Conservation (phyloP, 1,140 invertebrate species). For the Drosophila oshimai region DNA sequence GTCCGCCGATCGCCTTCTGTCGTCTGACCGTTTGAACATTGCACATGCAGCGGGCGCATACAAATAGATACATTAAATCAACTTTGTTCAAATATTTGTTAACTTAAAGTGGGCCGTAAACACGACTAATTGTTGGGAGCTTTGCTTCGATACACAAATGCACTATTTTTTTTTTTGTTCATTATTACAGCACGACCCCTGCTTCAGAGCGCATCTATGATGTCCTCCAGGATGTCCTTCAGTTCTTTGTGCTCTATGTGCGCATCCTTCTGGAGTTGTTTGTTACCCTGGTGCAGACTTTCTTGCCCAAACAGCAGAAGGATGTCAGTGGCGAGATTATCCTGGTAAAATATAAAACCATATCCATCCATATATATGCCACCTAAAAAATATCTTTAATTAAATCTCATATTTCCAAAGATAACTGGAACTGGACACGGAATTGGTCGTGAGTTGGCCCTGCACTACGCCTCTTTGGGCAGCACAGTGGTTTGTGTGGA, state of each 20-base stretch:
- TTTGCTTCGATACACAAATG: not conserved
- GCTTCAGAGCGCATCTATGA: slow-evolving; percentile 69
- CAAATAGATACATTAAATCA: slow-evolving; percentile 60
- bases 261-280: slow-evolving; percentile 60
- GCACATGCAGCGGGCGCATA: slow-evolving; percentile 44
- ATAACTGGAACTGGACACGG: slow-evolving; percentile 96
- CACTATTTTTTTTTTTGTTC: slow-evolving; percentile 5
- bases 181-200: slow-evolving; percentile 56
- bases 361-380: too few species aligned
- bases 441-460: slow-evolving; percentile 92
- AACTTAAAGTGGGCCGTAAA: slow-evolving; percentile 9
- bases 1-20: slow-evolving; percentile 29
- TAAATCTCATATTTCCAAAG: slow-evolving; percentile 81
- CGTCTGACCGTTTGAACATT: slow-evolving; percentile 45
- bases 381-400: not conserved
- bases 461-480: slow-evolving; percentile 90
- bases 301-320: slow-evolving; percentile 83
- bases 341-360: too few species aligned
- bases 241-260: slow-evolving; percentile 57
- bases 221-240: slow-evolving; percentile 62
- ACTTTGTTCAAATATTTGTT: slow-evolving; percentile 38
- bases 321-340: slow-evolving; percentile 87
- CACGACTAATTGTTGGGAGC: slow-evolving; percentile 4
- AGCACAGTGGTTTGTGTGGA: slow-evolving; percentile 94
- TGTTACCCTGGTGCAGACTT: slow-evolving; percentile 12